phyloP scores from a whole-genome alignment of 2,888 invertebrate species.

The Parnassius orleans region DNA sequence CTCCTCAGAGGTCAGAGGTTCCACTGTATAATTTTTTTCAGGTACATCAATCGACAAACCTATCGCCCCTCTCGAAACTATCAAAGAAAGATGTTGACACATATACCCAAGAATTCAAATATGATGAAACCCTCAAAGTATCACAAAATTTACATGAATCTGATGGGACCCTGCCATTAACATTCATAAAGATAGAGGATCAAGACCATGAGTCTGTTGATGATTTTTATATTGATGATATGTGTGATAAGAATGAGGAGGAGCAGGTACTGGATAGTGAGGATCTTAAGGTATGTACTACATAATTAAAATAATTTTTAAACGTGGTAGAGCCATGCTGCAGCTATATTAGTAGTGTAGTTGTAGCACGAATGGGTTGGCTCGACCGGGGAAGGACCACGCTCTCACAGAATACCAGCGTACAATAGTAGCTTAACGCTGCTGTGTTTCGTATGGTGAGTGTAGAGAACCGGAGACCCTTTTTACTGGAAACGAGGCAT shows the following conservation, averaged over 20 bases:
- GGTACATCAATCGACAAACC: conserved; percentile 22
- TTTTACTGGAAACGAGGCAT: no score
- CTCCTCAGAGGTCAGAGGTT: no score
- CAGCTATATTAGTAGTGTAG: no score
- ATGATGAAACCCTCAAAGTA: neutral
- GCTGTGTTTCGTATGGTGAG: no score
- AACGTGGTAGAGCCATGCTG: no score
- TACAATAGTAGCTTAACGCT: no score
- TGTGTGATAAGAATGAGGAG: conserved; percentile 10
- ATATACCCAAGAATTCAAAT: neutral
- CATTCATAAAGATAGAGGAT: conserved; percentile 47
- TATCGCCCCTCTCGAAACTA: conserved; percentile 19
- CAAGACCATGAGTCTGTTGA: conserved; percentile 22
- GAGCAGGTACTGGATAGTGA: conserved; percentile 22
- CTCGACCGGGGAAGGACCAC: no score
- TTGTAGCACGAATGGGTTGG: no score
- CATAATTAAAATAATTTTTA: no score
- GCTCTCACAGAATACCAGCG: no score
- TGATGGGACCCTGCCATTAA: conserved; percentile 26
- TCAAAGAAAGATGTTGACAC: neutral
- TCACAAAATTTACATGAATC: neutral
- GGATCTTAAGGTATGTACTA: conserved; percentile 35
- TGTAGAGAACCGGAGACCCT: no score
- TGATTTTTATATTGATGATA: conserved; percentile 30
- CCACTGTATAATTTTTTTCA: conserved; percentile 5